Evolutionary conservation across 1,140 invertebrate genomes (phyloP).

Genomic region (Calycopis cecrops): DNA sequence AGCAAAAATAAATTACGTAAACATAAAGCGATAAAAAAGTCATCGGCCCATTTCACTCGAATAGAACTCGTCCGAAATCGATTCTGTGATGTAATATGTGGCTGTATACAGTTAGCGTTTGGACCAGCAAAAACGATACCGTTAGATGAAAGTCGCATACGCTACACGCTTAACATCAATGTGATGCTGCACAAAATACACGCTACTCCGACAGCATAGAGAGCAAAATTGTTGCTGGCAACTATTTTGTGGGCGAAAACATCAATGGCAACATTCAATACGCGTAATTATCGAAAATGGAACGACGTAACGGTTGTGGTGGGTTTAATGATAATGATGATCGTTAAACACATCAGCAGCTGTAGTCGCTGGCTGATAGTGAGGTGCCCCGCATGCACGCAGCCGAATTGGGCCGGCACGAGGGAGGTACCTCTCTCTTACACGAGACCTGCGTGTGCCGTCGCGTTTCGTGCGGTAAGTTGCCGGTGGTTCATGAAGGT

Average conservation of each 20-base stretch:
- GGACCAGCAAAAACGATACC: slow-evolving; percentile 64
- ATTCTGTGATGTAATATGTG: slow-evolving; percentile 21
- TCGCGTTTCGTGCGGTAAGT: too few relatives aligned
- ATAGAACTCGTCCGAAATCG: slow-evolving; percentile 10
- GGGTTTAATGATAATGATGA: not conserved
- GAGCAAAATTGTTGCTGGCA: not conserved
- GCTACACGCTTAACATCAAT: slow-evolving; percentile 24
- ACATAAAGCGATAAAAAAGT: not conserved
- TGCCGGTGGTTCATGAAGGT: too few relatives aligned
- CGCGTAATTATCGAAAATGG: not conserved
- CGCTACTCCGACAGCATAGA: slow-evolving; percentile 7
- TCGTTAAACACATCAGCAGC: not conserved
- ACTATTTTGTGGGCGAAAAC: not conserved
- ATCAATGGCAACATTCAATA: not conserved
- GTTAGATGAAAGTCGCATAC: slow-evolving; percentile 51
- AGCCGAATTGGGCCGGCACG: too few relatives aligned
- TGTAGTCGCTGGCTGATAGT: too few relatives aligned
- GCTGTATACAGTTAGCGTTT: slow-evolving; percentile 55
- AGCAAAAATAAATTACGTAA: not conserved
- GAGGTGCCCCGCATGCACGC: too few relatives aligned
- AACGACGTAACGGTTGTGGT: not conserved
- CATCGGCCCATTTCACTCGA: too few relatives aligned
- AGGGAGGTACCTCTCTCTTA: too few relatives aligned
- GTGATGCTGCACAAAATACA: not conserved
- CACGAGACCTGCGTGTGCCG: too few relatives aligned